phyloP scores from a whole-genome alignment of 2,113 vertebrate species.

The Apeltes quadracus region DNA sequence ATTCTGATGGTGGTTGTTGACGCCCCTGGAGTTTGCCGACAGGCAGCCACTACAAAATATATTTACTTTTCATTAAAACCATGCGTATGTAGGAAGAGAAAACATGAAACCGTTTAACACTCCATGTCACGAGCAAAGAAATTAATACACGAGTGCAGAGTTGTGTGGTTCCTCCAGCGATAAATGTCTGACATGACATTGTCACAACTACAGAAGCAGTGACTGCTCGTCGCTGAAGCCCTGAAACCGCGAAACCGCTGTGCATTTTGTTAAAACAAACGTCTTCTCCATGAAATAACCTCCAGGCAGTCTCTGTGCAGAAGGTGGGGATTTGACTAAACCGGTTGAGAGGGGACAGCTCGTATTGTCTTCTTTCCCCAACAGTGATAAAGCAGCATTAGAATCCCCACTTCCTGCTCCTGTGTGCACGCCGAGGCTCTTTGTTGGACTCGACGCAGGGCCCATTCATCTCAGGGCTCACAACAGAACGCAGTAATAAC shows the following conservation, averaged over 20 bases:
- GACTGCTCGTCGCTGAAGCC: slow-evolving; percentile 30
- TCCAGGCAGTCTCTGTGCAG: slow-evolving; percentile 52
- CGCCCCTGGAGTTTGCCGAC: neutral
- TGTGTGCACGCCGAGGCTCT: slow-evolving; percentile 71
- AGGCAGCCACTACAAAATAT: neutral
- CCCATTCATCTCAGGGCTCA: slow-evolving; percentile 68
- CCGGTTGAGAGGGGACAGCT: slow-evolving; percentile 71
- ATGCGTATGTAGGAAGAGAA: neutral
- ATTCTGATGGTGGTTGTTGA: neutral
- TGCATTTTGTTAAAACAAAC: too few species aligned
- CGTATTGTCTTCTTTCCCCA: slow-evolving; percentile 69
- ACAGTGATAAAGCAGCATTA: slow-evolving; percentile 71
- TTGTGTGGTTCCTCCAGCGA: slow-evolving; percentile 1
- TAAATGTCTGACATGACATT: slow-evolving; percentile 4
- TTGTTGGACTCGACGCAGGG: slow-evolving; percentile 67
- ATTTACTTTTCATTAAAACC: neutral
- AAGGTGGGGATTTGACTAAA: slow-evolving; percentile 58
- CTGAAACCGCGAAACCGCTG: slow-evolving; percentile 24
- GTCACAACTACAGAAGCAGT: neutral
- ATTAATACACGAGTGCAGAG: slow-evolving; percentile 10
- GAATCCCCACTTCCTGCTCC: slow-evolving; percentile 72
- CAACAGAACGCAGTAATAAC: slow-evolving; percentile 71
- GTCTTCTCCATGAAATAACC: slow-evolving; percentile 51
- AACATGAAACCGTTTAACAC: slow-evolving; percentile 2
- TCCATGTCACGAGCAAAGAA: neutral